phyloP scores from a whole-genome alignment of 2,797 vertebrate genomes.

The Bovichtus diacanthus region DNA sequence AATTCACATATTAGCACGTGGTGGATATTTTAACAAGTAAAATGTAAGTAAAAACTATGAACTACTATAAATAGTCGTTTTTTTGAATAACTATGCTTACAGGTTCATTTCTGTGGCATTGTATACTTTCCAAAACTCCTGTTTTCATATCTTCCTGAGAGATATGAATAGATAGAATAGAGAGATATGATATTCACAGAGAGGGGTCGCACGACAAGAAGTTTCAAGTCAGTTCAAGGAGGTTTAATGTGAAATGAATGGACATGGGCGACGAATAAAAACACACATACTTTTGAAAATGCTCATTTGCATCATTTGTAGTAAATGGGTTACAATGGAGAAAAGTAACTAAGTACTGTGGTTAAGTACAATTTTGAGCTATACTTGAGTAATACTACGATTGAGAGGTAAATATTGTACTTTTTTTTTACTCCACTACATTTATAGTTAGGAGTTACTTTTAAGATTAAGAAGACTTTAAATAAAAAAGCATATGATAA shows the following conservation, averaged over 20 bases:
- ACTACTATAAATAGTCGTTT: too few species aligned
- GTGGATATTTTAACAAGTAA: too few species aligned
- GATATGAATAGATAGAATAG: too few species aligned
- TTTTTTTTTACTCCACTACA: neutral
- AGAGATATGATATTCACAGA: neutral
- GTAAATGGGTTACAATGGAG: neutral
- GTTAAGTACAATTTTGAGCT: neutral
- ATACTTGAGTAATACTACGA: neutral
- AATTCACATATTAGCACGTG: neutral
- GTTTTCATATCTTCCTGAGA: neutral
- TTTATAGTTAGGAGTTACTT: neutral
- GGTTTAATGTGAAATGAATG: slow-evolving; percentile 1
- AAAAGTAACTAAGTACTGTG: neutral
- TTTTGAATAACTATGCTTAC: neutral
- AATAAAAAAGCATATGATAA: neutral
- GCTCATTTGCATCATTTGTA: neutral
- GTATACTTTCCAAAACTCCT: neutral
- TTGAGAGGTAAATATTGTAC: neutral
- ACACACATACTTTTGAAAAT: neutral
- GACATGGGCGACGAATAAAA: too few species aligned
- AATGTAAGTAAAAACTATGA: too few species aligned
- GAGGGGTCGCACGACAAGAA: neutral
- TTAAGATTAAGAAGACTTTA: too few species aligned
- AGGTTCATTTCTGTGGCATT: too few species aligned
- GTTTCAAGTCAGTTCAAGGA: neutral